phyloP scores from a whole-genome alignment of 2,797 vertebrate genomes.

The Zenarchopterus dispar region DNA sequence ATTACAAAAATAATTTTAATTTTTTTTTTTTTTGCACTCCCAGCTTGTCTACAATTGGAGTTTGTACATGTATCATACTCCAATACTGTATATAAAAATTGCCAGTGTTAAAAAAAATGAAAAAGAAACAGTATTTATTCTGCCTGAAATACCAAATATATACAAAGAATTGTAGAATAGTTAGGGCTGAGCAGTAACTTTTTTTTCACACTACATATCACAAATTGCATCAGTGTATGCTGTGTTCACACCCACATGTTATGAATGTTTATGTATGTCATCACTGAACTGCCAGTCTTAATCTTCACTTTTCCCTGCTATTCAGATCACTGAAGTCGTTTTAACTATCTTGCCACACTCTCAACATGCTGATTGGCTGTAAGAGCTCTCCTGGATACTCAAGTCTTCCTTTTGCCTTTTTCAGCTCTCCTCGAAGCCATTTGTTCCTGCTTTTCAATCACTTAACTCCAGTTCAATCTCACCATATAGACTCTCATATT shows the following conservation, averaged over 20 bases:
- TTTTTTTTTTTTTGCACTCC: no score
- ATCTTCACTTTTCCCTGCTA: conserved; percentile 31
- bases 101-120: no score
- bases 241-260: not conserved
- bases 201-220: not conserved
- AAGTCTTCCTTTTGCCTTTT: conserved; percentile 45
- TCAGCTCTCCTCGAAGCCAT: conserved; percentile 44
- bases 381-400: conserved; percentile 41
- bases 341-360: conserved; percentile 28
- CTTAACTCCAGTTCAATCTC: conserved; percentile 54
- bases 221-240: not conserved
- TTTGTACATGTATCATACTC: no score
- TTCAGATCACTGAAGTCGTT: conserved; percentile 44
- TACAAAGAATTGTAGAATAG: no score
- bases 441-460: conserved; percentile 60
- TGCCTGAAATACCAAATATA: no score
- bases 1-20: no score
- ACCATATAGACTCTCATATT: conserved; percentile 30
- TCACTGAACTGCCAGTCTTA: conserved; percentile 11
- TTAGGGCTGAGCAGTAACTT: no score
- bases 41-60: no score
- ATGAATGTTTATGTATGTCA: conserved; percentile 1
- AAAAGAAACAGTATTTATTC: no score
- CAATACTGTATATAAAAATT: no score
- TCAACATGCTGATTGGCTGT: conserved; percentile 35